Evolutionary conservation across 2,113 vertebrate genomes (phyloP).

Genomic region (Sapayoa aenigma): DNA sequence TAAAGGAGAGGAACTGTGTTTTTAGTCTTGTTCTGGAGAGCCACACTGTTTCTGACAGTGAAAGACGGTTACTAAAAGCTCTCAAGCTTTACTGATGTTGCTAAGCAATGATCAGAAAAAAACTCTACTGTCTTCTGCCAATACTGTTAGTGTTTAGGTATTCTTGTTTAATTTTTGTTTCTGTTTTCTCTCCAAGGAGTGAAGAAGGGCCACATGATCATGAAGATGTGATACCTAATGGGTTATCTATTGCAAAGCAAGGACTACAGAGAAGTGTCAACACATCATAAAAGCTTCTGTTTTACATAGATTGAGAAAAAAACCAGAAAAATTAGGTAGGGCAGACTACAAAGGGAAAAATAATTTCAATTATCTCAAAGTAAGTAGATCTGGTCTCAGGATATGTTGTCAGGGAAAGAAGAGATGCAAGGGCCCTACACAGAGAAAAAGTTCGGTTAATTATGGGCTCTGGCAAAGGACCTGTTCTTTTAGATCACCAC

Average conservation of each 20-base stretch:
- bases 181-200: not conserved
- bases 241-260: not conserved
- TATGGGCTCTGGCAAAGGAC: not conserved
- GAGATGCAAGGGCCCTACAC: not conserved
- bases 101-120: not conserved
- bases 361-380: not conserved
- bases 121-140: not conserved
- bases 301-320: not conserved
- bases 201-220: not conserved
- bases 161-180: not conserved
- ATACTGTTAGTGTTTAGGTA: not conserved
- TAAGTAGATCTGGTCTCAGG: not conserved
- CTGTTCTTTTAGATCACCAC: not conserved
- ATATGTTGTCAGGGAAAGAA: not conserved
- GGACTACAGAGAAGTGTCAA: not conserved
- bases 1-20: not conserved
- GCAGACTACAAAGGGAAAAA: not conserved
- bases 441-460: not conserved
- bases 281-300: not conserved
- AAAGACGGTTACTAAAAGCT: not conserved
- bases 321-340: not conserved
- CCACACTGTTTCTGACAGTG: rapidly evolving
- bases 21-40: not conserved
- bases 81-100: not conserved
- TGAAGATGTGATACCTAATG: not conserved